These are phyloP conservation scores for Microcebus jonahi DNA, from an alignment of 2,113 vertebrate species.

Conservation along the genomic window DNA sequence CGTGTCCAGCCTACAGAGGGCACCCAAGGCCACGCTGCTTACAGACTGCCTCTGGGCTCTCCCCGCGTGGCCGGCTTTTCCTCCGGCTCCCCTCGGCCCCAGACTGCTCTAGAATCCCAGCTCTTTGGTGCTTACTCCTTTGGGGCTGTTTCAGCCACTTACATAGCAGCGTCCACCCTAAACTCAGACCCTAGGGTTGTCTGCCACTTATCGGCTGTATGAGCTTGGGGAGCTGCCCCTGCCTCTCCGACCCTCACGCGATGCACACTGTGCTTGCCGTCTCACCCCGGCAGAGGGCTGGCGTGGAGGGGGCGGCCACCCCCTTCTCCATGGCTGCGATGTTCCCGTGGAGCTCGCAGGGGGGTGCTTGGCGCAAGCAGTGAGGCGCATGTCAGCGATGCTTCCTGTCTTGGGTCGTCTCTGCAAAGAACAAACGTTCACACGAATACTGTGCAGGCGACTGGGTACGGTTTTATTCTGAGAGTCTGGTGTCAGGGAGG, in stretches of 20 bases:
- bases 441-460: background rate
- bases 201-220: background rate
- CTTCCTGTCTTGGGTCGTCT: no score
- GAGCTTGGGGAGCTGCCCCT: no score
- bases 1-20: background rate
- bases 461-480: background rate
- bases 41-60: background rate
- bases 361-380: accelerated
- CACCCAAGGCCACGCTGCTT: background rate
- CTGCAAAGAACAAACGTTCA: background rate
- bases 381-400: background rate
- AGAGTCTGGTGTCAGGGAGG: background rate
- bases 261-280: no score
- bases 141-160: background rate
- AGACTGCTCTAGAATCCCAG: background rate
- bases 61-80: background rate
- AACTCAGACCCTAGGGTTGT: background rate
- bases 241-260: no score
- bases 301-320: background rate
- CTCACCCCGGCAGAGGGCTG: accelerated
- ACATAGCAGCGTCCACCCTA: background rate
- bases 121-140: background rate
- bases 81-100: no score
- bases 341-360: accelerated
- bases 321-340: background rate